These are phyloP conservation scores for Penaeus indicus DNA, from an alignment of 1,140 invertebrate species.

Conservation along the genomic window DNA sequence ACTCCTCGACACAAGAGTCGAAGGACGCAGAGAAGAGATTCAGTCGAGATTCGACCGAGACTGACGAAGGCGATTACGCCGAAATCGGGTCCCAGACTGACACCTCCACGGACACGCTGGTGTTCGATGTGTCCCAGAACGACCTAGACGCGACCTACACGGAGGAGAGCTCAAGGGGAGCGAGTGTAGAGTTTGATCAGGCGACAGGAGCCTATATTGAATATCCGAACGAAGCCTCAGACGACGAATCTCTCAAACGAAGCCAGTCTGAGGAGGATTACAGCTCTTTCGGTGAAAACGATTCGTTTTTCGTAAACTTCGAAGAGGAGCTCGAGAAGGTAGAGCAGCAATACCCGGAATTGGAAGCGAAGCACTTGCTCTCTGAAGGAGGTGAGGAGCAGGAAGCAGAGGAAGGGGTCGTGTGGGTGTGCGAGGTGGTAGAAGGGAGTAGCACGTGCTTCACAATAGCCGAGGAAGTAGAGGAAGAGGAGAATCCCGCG, in stretches of 20 bases:
- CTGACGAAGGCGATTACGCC: slow-evolving; percentile 37
- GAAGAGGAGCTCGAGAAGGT: slow-evolving; percentile 48
- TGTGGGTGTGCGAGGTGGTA: not conserved
- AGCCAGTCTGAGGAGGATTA: slow-evolving; percentile 27
- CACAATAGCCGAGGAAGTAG: slow-evolving; percentile 36
- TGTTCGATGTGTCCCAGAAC: slow-evolving; percentile 21
- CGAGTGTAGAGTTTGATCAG: not conserved
- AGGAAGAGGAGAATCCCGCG: slow-evolving; percentile 16
- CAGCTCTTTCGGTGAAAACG: slow-evolving; percentile 15
- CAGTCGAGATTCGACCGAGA: slow-evolving; percentile 22
- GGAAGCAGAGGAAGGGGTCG: slow-evolving; percentile 15
- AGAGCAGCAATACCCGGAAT: slow-evolving; percentile 49
- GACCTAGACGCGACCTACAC: not conserved
- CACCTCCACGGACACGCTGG: slow-evolving; percentile 46
- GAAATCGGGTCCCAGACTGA: slow-evolving; percentile 51
- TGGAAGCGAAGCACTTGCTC: slow-evolving; percentile 41
- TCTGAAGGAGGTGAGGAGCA: not conserved
- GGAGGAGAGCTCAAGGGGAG: not conserved
- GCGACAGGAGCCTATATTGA: slow-evolving; percentile 22
- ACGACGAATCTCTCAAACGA: slow-evolving; percentile 38
- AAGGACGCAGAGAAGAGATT: too few relatives aligned
- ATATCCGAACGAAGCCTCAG: slow-evolving; percentile 39
- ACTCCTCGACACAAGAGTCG: too few relatives aligned
- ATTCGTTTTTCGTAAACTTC: slow-evolving; percentile 50
- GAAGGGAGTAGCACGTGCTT: not conserved